Conservation (phyloP, 2,797 vertebrate species). For the Sternarchorhynchus goeldii region DNA sequence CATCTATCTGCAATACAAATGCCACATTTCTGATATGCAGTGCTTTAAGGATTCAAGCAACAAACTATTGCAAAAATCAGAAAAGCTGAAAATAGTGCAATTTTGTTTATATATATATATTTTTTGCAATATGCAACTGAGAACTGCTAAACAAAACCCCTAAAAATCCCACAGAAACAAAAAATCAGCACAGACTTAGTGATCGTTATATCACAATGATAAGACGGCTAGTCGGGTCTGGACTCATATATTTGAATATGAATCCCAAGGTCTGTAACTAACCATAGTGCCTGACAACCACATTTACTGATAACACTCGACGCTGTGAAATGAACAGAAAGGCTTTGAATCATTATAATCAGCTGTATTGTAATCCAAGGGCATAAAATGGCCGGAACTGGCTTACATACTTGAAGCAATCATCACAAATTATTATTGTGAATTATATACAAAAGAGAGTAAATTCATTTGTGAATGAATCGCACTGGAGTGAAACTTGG, state of each 20-base stretch:
- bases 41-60: slow-evolving; percentile 54
- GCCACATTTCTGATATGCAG: slow-evolving; percentile 65
- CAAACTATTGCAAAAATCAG: slow-evolving; percentile 49
- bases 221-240: not conserved
- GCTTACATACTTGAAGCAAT: not conserved
- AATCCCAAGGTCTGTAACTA: not conserved
- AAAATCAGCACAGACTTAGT: not conserved
- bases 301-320: slow-evolving; percentile 1
- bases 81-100: slow-evolving; percentile 20
- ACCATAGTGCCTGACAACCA: not conserved
- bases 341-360: slow-evolving; percentile 19
- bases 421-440: slow-evolving; percentile 1
- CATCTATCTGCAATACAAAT: slow-evolving; percentile 64
- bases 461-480: slow-evolving; percentile 6
- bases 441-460: slow-evolving; percentile 2
- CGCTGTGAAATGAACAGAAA: not conserved
- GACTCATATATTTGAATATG: not conserved
- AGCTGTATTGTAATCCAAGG: slow-evolving; percentile 19
- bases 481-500: not conserved
- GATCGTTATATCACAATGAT: not conserved
- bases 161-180: not conserved
- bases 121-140: slow-evolving; percentile 12
- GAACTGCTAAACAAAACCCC: not conserved
- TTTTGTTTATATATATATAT: not conserved
- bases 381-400: not conserved